Percentiles rank a stretch among this genome's conserved stretches.
These are phyloP conservation scores for Hemicordylus capensis DNA, from an alignment of 2,113 vertebrate species.

Conservation along the genomic window DNA sequence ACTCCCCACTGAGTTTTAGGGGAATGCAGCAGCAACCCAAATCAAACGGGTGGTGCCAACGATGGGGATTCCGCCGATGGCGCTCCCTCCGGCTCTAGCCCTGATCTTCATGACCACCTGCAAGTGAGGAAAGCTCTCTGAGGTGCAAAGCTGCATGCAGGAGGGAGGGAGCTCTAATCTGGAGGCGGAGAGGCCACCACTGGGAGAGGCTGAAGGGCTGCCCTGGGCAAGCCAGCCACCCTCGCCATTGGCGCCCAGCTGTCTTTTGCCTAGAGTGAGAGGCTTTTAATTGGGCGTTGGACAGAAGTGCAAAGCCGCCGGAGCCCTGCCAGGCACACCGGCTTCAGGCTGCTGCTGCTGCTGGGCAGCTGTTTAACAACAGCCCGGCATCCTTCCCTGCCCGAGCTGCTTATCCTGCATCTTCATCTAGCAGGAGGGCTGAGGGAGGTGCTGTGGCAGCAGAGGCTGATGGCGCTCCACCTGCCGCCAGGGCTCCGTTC, in stretches of 20 bases:
- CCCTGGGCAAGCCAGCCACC: background rate
- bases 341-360: fast-evolving
- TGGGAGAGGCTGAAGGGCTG: background rate
- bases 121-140: background rate
- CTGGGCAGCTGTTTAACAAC: background rate
- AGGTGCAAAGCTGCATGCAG: background rate
- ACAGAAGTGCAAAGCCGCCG: fast-evolving
- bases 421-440: fast-evolving
- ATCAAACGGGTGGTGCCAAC: background rate
- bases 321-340: background rate
- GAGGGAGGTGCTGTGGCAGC: fast-evolving
- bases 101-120: background rate
- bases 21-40: background rate
- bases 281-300: background rate
- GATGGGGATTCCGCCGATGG: background rate
- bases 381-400: fast-evolving
- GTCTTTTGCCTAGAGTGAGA: background rate
- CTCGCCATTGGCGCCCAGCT: background rate
- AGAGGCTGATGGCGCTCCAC: background rate
- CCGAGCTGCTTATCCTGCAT: background rate
- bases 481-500: background rate
- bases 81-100: background rate
- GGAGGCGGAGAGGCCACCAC: background rate
- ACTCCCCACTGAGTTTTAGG: no score
- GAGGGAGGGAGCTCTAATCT: background rate